Evolutionary conservation across 2,888 invertebrate genomes (phyloP), one percentile per base, ranked within the genome.

Genomic region (Panopea generosa): DNA sequence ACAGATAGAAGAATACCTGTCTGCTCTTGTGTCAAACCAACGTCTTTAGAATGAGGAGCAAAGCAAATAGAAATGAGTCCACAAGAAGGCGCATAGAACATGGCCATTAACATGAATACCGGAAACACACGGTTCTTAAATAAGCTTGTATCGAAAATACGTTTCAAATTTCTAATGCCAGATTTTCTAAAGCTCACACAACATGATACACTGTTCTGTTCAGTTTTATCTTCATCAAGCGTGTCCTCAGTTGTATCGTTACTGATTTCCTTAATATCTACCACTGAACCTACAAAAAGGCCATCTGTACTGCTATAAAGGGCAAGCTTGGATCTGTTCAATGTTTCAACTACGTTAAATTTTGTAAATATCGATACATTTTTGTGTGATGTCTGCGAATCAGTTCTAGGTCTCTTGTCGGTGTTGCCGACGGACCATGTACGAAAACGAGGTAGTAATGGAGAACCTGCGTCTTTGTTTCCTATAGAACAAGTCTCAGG

Each of bases 11-110:
- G 45, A n/a, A 77, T 29, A 18, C 74, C 74, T 11, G 55, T 67
- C 47, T 77, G 40, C n/a, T 72, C 67, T 38, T 57, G 62, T 16
- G 67, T 40, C 2, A 81, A n/a, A 4, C 77, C 77, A 26, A 68
- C 24, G 40, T 81, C 81, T 20, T 59, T 71, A 14, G 77, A 65
- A 43, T 71, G 55, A 9, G 81, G 81, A 6, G 77, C 74, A 2
- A 77, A 47, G 18, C 72, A 72, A 1, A 65, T 40, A n/a, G 66
- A 63, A 22, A 66, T 38, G 20, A 76, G 59, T 9, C 49, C 61
- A 29, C 22, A 33, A 18, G 66, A 27, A 14, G 75, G 56, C 9
- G 66, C 62, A 4, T 68, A 43, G 53, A 79, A 24, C 16, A 63
- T 53, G 14, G 74, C 79, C 63, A 75, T 75, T 11, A 62, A 49